Percentiles rank a stretch among this genome's conserved stretches.
phyloP scores from a whole-genome alignment of 1,140 invertebrate genomes.

The Dreissena rostriformis region DNA sequence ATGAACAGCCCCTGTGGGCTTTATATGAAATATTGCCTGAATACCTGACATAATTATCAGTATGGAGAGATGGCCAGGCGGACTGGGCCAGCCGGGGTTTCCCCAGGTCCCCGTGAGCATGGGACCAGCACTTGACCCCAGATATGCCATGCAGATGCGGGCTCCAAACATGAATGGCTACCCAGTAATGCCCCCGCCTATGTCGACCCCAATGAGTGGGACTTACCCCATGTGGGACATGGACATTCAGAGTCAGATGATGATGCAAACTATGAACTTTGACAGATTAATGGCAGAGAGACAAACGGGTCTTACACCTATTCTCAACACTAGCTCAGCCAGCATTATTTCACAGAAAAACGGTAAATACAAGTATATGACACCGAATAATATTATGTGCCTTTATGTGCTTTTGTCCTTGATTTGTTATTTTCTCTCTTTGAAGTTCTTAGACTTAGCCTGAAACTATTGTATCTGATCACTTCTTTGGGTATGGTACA shows the following conservation, averaged over 20 bases:
- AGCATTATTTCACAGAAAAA: background rate
- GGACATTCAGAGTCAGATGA: conserved; percentile 53
- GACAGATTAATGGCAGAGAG: conserved; percentile 32
- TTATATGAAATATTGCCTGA: background rate
- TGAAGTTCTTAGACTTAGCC: too few species aligned
- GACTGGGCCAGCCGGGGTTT: background rate
- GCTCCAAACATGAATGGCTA: conserved; percentile 32
- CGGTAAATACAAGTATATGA: too few species aligned
- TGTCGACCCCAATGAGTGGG: conserved; percentile 25
- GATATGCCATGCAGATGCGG: conserved; percentile 11
- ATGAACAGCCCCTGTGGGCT: background rate
- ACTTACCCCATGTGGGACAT: conserved; percentile 47
- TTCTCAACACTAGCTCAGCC: background rate
- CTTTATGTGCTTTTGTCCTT: too few species aligned
- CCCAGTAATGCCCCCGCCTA: background rate
- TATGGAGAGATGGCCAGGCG: background rate
- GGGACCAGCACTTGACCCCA: conserved; percentile 14
- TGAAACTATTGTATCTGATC: too few species aligned
- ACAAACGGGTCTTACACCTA: background rate
- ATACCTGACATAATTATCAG: background rate
- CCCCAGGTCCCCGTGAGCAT: background rate
- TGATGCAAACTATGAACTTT: conserved; percentile 57
- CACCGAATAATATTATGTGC: too few species aligned
- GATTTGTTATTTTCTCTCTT: too few species aligned
- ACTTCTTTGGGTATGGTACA: too few species aligned